These are phyloP conservation scores for Macroglossus sobrinus DNA, from an alignment of 2,113 vertebrate genomes.

Conservation along the genomic window DNA sequence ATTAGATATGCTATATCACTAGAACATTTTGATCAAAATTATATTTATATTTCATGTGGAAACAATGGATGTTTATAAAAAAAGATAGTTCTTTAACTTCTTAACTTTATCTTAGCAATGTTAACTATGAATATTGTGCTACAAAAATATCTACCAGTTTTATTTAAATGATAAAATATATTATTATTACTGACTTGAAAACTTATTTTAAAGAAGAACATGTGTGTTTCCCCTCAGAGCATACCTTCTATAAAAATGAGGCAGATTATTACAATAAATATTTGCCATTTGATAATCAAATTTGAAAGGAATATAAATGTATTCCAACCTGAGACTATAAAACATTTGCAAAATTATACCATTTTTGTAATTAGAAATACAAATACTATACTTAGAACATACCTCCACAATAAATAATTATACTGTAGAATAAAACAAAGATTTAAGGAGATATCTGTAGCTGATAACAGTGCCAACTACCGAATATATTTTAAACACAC, in stretches of 20 bases:
- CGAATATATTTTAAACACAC: constrained; percentile 10
- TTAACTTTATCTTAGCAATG: neutral
- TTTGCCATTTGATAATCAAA: neutral
- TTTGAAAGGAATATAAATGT: neutral
- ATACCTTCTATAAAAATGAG: neutral
- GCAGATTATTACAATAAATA: neutral
- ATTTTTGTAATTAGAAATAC: neutral
- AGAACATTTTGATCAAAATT: neutral
- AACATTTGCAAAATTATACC: neutral
- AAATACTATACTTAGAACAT: neutral
- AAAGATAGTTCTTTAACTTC: neutral
- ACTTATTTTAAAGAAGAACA: neutral
- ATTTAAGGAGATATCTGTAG: neutral
- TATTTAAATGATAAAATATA: neutral
- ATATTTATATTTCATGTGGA: neutral
- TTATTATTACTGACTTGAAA: neutral
- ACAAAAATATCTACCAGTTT: neutral
- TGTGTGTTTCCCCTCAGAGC: neutral
- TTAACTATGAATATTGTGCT: neutral
- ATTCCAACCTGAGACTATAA: neutral
- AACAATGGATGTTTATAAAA: neutral
- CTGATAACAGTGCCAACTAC: neutral
- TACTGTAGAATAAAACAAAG: neutral
- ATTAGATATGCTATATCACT: neutral
- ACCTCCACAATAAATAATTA: neutral